Evolutionary conservation across 1,140 invertebrate genomes (phyloP).

Genomic region (Colletes latitarsis): DNA sequence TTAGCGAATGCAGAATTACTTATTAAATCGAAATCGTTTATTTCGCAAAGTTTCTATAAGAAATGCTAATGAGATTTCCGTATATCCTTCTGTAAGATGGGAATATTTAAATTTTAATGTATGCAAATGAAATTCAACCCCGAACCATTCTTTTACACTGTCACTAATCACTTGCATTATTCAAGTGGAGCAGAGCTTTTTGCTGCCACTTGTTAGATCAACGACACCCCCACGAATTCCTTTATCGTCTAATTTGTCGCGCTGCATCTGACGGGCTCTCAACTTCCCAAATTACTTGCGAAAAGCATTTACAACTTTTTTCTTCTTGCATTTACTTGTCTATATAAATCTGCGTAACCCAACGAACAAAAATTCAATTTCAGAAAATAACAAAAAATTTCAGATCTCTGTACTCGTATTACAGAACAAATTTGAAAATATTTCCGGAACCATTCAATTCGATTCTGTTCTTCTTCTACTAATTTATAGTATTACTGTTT

Average conservation of each 20-base stretch:
- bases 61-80: not conserved
- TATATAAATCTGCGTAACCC: no score
- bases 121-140: not conserved
- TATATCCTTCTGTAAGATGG: not conserved
- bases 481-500: no score
- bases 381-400: no score
- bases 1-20: not conserved
- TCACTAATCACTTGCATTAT: slow-evolving; percentile 42
- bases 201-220: slow-evolving; percentile 25
- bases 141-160: slow-evolving; percentile 8
- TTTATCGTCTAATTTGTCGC: slow-evolving; percentile 45
- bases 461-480: no score
- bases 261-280: slow-evolving; percentile 29
- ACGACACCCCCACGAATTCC: slow-evolving; percentile 20
- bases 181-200: slow-evolving; percentile 13
- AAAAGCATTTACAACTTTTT: not conserved
- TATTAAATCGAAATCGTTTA: not conserved
- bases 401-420: no score
- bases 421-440: no score
- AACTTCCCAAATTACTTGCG: slow-evolving; percentile 26
- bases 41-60: no score
- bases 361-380: no score
- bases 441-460: no score
- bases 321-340: not conserved
- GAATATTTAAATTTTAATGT: not conserved